These are phyloP conservation scores for Tricholaema leucomelas DNA, from an alignment of 2,113 vertebrate species.

Conservation along the genomic window DNA sequence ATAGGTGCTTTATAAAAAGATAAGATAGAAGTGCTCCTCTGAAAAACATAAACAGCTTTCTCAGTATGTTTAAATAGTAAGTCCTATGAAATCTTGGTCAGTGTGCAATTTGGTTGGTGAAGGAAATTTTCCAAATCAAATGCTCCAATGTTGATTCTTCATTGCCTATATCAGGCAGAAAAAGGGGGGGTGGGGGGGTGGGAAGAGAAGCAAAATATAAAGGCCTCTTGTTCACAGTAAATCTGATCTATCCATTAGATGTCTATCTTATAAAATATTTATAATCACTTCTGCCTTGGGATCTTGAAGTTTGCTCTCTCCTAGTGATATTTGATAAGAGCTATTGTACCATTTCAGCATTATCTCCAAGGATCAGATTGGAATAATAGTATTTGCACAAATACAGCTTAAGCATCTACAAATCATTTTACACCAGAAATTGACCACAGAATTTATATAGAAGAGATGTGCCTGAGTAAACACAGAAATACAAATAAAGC, in stretches of 20 bases:
- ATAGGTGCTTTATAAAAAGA: not conserved
- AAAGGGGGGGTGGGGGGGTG: no score
- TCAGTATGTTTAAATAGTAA: not conserved
- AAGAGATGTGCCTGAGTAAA: not conserved
- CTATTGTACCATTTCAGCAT: constrained; percentile 28
- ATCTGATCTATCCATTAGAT: constrained; percentile 42
- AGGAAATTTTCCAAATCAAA: not conserved
- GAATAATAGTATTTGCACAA: constrained; percentile 47
- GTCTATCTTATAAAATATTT: constrained; percentile 51
- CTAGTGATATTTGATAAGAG: constrained; percentile 44
- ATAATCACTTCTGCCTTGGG: constrained; percentile 28
- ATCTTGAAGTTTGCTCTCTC: constrained; percentile 50
- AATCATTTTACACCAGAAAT: constrained; percentile 41
- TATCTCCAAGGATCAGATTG: constrained; percentile 26
- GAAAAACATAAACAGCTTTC: not conserved
- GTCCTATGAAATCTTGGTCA: not conserved
- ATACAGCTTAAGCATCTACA: constrained; percentile 49
- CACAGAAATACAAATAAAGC: not conserved
- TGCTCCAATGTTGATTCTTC: not conserved
- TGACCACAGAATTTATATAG: constrained; percentile 3
- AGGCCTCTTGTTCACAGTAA: not conserved
- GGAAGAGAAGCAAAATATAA: not conserved
- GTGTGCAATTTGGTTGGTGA: not conserved
- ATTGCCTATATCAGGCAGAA: not conserved
- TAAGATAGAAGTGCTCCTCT: not conserved